phyloP scores from a whole-genome alignment of 2,888 invertebrate species.

The Phasia obesa region DNA sequence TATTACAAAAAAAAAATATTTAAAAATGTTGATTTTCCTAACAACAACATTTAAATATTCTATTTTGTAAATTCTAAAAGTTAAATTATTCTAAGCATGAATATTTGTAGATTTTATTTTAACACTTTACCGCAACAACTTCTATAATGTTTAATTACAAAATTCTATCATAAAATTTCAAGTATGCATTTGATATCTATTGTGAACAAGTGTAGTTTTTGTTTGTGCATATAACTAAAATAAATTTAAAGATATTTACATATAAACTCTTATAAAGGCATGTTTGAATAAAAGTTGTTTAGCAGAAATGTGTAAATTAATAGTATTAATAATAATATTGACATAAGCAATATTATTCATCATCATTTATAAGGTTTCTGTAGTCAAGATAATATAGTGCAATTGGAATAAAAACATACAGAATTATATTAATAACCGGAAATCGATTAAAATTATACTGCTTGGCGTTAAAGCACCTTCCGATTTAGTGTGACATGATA shows the following conservation, averaged over 20 bases:
- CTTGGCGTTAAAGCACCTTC: too few species aligned
- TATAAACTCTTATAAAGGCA: not conserved
- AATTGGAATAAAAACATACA: too few species aligned
- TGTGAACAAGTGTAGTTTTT: slow-evolving; percentile 1
- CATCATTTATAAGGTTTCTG: too few species aligned
- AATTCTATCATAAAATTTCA: slow-evolving; percentile 47
- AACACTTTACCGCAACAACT: slow-evolving; percentile 26
- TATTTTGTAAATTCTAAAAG: not conserved
- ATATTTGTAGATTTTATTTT: slow-evolving; percentile 26
- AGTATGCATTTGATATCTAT: slow-evolving; percentile 31
- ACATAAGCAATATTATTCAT: too few species aligned
- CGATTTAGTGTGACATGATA: too few species aligned
- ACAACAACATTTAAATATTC: not conserved
- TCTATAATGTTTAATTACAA: slow-evolving; percentile 56
- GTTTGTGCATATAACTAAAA: slow-evolving; percentile 6
- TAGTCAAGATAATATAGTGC: too few species aligned
- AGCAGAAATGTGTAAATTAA: too few species aligned
- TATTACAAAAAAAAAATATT: not conserved
- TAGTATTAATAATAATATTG: too few species aligned
- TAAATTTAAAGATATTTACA: not conserved
- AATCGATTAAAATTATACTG: too few species aligned
- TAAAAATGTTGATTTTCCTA: too few species aligned
- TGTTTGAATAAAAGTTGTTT: not conserved
- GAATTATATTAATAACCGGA: too few species aligned
- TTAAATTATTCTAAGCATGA: slow-evolving; percentile 43